Evolutionary conservation across 2,888 invertebrate genomes (phyloP).

Genomic region (Amblyteles armatorius): DNA sequence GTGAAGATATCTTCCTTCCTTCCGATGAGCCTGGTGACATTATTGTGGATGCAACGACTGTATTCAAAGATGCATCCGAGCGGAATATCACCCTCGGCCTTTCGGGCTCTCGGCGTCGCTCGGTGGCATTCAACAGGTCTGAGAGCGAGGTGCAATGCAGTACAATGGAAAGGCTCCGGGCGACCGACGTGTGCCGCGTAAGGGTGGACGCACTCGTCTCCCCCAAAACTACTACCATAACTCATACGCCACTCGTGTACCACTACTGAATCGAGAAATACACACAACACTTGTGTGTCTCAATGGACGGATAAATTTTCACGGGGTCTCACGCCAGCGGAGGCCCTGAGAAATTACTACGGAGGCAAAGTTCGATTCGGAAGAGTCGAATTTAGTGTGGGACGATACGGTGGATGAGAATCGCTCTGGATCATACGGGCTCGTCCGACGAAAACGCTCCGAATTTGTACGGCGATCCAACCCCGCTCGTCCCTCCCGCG

Average conservation of each 20-base stretch:
- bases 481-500: constrained; percentile 23
- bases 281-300: background rate
- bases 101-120: background rate
- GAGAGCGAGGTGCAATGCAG: constrained; percentile 34
- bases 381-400: constrained; percentile 39
- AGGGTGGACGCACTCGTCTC: constrained; percentile 9
- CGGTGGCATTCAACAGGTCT: constrained; percentile 61
- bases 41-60: constrained; percentile 13
- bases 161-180: constrained; percentile 40
- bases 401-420: constrained; percentile 42
- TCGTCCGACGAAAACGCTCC: constrained; percentile 34
- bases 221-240: background rate
- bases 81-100: constrained; percentile 49
- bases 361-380: constrained; percentile 63
- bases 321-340: constrained; percentile 66
- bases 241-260: background rate
- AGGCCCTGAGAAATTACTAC: constrained; percentile 58
- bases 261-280: background rate
- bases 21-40: background rate
- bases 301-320: constrained; percentile 22
- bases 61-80: constrained; percentile 39
- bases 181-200: constrained; percentile 39
- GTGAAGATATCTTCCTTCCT: background rate
- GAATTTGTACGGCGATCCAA: constrained; percentile 37
- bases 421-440: constrained; percentile 46